Conservation (phyloP, 1,140 invertebrate genomes). For the Bathynomus jamesi region DNA sequence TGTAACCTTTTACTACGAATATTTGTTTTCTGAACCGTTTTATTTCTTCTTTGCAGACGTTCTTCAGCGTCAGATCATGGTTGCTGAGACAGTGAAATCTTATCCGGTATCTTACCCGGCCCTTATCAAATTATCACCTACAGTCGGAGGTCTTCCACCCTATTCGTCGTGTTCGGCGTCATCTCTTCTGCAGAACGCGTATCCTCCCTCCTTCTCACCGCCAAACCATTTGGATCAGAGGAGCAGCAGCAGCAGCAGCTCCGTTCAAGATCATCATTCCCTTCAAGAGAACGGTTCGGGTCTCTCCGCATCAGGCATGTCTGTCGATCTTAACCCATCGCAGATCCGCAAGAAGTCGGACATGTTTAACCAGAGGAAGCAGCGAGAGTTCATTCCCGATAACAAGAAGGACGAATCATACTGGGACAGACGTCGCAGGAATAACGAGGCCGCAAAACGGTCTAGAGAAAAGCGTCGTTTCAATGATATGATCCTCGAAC, state of each 20-base stretch:
- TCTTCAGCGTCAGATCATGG: slow-evolving; percentile 69
- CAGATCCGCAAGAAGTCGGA: slow-evolving; percentile 3
- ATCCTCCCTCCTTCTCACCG: slow-evolving; percentile 8
- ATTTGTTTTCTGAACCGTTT: too few species aligned
- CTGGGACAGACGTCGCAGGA: slow-evolving; percentile 87
- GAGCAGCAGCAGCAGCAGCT: background rate
- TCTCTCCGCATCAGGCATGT: background rate
- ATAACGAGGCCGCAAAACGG: slow-evolving; percentile 91
- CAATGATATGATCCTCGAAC: slow-evolving; percentile 94
- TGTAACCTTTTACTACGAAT: too few species aligned
- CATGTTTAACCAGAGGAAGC: slow-evolving; percentile 75
- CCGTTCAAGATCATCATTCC: background rate
- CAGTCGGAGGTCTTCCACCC: slow-evolving; percentile 57
- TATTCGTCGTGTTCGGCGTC: slow-evolving; percentile 56
- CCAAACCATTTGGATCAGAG: slow-evolving; percentile 14
- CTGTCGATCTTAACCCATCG: background rate
- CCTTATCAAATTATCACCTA: slow-evolving; percentile 46
- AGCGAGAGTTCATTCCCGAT: slow-evolving; percentile 92
- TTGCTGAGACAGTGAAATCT: slow-evolving; percentile 62
- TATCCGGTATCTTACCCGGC: slow-evolving; percentile 37
- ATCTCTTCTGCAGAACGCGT: slow-evolving; percentile 50
- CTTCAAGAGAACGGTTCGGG: background rate
- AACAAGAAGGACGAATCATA: slow-evolving; percentile 95
- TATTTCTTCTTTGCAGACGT: slow-evolving; percentile 53
- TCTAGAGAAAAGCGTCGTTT: slow-evolving; percentile 90